phyloP scores from a whole-genome alignment of 2,888 invertebrate genomes.

The Parnassius apollo region DNA sequence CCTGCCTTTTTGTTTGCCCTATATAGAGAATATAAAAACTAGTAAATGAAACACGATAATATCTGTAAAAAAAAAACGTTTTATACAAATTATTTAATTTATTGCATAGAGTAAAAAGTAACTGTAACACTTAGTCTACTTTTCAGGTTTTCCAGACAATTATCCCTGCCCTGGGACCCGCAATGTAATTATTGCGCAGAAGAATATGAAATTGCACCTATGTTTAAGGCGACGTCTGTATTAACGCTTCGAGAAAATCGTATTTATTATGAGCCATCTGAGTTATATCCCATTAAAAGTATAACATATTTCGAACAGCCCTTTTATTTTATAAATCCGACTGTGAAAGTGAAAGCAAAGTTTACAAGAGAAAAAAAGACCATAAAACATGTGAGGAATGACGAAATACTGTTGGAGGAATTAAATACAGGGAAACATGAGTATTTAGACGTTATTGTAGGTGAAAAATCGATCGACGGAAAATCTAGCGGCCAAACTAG shows the following conservation, averaged over 20 bases:
- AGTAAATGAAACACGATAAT: too few relatives aligned
- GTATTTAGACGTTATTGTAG: background rate
- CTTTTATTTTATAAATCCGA: constrained; percentile 9
- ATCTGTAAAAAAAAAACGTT: too few relatives aligned
- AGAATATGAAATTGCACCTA: background rate
- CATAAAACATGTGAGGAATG: background rate
- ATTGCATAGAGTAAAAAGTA: too few relatives aligned
- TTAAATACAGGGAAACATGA: background rate
- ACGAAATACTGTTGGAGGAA: background rate
- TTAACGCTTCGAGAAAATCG: constrained; percentile 1
- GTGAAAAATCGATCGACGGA: background rate
- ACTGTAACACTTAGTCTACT: too few relatives aligned
- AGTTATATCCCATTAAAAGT: constrained; percentile 1
- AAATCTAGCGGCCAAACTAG: background rate
- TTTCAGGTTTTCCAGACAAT: constrained; percentile 5
- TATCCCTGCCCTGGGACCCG: background rate
- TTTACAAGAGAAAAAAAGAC: background rate
- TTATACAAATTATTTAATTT: too few relatives aligned
- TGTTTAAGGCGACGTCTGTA: background rate
- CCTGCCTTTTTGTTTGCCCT: too few relatives aligned
- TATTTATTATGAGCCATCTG: constrained; percentile 6
- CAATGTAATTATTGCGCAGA: constrained; percentile 7
- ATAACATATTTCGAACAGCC: constrained; percentile 8
- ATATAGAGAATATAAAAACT: too few relatives aligned
- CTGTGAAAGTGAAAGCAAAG: background rate